Percentiles rank a stretch among this genome's conserved stretches.
phyloP scores from a whole-genome alignment of 2,888 invertebrate genomes.

The Drosophila cognata region DNA sequence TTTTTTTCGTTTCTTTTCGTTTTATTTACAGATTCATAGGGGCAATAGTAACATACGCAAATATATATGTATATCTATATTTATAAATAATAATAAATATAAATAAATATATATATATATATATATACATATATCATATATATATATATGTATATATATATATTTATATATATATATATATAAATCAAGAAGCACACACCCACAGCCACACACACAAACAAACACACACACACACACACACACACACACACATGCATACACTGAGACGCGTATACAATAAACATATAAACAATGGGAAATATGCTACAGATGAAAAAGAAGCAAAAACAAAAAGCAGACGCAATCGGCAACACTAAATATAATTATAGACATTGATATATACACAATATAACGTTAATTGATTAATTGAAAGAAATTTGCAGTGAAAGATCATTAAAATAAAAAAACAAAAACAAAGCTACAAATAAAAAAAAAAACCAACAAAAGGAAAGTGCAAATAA shows the following conservation, averaged over 20 bases:
- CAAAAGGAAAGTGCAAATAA: constrained; percentile 20
- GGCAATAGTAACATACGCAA: constrained; percentile 71
- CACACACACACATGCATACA: constrained; percentile 20
- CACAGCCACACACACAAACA: constrained; percentile 14
- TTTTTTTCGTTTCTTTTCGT: constrained; percentile 28
- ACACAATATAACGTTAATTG: constrained; percentile 44
- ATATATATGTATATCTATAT: constrained; percentile 42
- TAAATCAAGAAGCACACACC: constrained; percentile 29
- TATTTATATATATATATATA: constrained; percentile 19
- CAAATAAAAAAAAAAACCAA: not conserved
- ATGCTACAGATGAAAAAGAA: constrained; percentile 25
- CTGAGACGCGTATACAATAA: constrained; percentile 32
- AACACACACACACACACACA: constrained; percentile 15
- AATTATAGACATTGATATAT: constrained; percentile 36
- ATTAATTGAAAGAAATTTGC: constrained; percentile 55
- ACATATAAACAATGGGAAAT: constrained; percentile 32
- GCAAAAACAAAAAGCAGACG: constrained; percentile 32
- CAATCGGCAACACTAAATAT: constrained; percentile 33
- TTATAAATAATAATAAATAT: constrained; percentile 43
- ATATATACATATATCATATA: constrained; percentile 39
- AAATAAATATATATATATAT: constrained; percentile 29
- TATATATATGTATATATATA: constrained; percentile 31
- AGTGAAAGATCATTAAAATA: constrained; percentile 25
- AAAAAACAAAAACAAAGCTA: constrained; percentile 8
- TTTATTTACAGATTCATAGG: constrained; percentile 79